These are phyloP conservation scores for Pinna nobilis DNA, from an alignment of 1,140 invertebrate species.

Conservation along the genomic window DNA sequence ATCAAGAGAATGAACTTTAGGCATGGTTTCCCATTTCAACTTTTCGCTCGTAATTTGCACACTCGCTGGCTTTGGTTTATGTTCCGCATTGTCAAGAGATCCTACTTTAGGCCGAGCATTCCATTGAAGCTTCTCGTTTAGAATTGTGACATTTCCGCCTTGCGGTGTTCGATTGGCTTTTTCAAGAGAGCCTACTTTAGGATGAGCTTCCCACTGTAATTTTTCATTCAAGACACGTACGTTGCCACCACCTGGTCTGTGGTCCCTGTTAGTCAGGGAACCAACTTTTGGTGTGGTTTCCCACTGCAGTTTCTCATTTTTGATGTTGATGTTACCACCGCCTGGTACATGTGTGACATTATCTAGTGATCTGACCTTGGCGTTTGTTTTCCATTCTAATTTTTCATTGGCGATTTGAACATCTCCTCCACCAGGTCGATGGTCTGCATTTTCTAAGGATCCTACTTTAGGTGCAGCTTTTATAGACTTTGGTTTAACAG, in stretches of 20 bases:
- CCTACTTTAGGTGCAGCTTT: conserved; percentile 61
- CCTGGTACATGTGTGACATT: conserved; percentile 57
- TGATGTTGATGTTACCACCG: conserved; percentile 59
- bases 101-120: conserved; percentile 45
- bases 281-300: conserved; percentile 86
- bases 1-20: conserved; percentile 66
- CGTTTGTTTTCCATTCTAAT: conserved; percentile 45
- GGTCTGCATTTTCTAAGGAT: conserved; percentile 63
- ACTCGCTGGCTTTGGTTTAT: conserved; percentile 37
- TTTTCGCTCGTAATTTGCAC: conserved; percentile 41
- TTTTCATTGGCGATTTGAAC: conserved; percentile 40
- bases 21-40: conserved; percentile 77
- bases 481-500: conserved; percentile 77
- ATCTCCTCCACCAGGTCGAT: conserved; percentile 58
- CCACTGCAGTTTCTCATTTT: conserved; percentile 89
- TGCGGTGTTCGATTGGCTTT: conserved; percentile 80
- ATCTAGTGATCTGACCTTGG: conserved; percentile 60
- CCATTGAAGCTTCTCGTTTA: conserved; percentile 44
- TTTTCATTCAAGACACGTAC: conserved; percentile 71
- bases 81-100: conserved; percentile 47
- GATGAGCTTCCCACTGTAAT: conserved; percentile 77
- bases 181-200: conserved; percentile 90
- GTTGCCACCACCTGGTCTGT: conserved; percentile 44
- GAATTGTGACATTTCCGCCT: conserved; percentile 49
- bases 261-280: conserved; percentile 83